Percentiles rank a stretch among this genome's conserved stretches.
Evolutionary conservation across 2,888 invertebrate species (phyloP).

Genomic region (Agrochola lychnidis): DNA sequence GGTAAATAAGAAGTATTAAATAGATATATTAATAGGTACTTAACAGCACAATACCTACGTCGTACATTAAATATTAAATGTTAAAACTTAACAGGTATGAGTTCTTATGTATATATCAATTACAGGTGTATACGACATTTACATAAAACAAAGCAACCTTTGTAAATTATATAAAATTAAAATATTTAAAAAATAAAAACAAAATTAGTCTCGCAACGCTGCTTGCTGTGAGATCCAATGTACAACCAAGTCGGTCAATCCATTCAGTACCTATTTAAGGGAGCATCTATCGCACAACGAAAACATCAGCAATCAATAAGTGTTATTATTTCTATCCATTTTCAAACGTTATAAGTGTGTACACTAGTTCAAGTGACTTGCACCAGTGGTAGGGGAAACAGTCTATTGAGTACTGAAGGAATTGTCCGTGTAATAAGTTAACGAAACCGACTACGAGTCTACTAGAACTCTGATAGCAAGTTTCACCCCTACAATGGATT

Average conservation of each 20-base stretch:
- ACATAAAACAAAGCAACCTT: too few relatives aligned
- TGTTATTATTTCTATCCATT: not conserved
- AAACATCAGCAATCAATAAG: not conserved
- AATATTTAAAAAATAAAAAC: not conserved
- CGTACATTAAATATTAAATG: too few relatives aligned
- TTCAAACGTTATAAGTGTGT: not conserved
- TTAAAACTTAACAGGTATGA: too few relatives aligned
- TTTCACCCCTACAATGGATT: constrained; percentile 36
- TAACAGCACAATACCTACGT: too few relatives aligned
- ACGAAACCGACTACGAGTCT: constrained; percentile 56
- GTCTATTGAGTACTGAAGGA: constrained; percentile 62
- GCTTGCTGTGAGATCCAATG: too few relatives aligned
- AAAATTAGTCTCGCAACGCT: not conserved
- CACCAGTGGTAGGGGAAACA: constrained; percentile 53
- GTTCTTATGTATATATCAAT: too few relatives aligned
- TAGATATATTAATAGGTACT: not conserved
- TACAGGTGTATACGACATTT: too few relatives aligned
- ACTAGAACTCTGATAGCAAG: constrained; percentile 35
- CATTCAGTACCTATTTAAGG: too few relatives aligned
- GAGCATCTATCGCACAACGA: too few relatives aligned
- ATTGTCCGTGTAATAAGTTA: constrained; percentile 68
- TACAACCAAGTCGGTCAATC: too few relatives aligned
- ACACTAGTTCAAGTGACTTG: not conserved
- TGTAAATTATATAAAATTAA: not conserved
- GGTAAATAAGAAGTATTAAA: too few relatives aligned